Percentiles rank a stretch among this genome's conserved stretches.
These are phyloP conservation scores for Pongo abelii DNA, from an alignment of 2,113 vertebrate species.

Conservation along the genomic window DNA sequence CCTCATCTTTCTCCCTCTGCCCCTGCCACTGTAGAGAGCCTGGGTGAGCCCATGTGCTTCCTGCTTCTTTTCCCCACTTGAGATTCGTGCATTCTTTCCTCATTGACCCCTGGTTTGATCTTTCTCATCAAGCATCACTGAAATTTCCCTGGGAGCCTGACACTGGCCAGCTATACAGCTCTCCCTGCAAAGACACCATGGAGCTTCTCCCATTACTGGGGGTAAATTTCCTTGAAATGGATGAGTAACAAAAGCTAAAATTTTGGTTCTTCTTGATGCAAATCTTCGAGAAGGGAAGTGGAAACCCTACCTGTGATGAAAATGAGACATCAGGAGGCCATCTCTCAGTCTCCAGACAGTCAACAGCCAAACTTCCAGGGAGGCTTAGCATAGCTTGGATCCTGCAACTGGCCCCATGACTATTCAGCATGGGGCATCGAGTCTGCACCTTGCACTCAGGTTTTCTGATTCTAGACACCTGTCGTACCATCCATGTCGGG, in stretches of 20 bases:
- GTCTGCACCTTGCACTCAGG: too few species aligned
- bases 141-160: neutral
- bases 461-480: neutral
- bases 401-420: neutral
- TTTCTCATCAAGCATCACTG: neutral
- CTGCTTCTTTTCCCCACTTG: neutral
- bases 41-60: neutral
- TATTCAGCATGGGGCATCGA: neutral
- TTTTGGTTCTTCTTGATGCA: neutral
- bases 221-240: neutral
- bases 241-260: neutral
- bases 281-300: neutral
- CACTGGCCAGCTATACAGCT: neutral
- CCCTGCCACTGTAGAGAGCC: neutral
- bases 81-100: neutral
- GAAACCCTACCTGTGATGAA: neutral
- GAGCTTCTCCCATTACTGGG: neutral
- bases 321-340: neutral
- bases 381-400: neutral
- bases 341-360: neutral
- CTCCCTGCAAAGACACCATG: neutral
- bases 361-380: neutral
- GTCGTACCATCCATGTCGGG: neutral
- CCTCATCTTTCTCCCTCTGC: neutral
- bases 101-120: neutral